Conservation (phyloP, 2,888 invertebrate species). For the Eubasilissa splendida region DNA sequence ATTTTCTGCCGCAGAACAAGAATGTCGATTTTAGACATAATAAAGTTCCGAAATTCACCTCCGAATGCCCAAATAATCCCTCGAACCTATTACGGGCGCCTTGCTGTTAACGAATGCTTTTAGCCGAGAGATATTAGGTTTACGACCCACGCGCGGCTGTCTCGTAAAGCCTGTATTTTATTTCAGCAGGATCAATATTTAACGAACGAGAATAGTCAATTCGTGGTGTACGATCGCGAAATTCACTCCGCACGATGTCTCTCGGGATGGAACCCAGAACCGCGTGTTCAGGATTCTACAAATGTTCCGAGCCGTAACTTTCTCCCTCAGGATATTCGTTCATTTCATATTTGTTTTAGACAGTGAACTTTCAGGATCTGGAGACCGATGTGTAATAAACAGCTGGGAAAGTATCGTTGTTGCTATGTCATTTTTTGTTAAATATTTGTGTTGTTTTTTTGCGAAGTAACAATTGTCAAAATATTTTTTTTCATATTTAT, state of each 20-base stretch:
- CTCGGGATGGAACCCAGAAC: constrained; percentile 36
- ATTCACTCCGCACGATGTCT: constrained; percentile 28
- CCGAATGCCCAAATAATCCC: not conserved
- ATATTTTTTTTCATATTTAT: too few species aligned
- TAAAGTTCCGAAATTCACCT: not conserved
- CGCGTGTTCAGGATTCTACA: constrained; percentile 14
- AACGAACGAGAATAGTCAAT: constrained; percentile 35
- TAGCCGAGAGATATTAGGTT: constrained; percentile 11
- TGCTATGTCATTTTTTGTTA: too few species aligned
- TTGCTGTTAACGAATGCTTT: constrained; percentile 22
- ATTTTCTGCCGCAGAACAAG: not conserved
- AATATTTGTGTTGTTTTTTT: too few species aligned
- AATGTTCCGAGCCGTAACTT: constrained; percentile 4
- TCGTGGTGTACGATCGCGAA: constrained; percentile 14
- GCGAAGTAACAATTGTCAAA: too few species aligned
- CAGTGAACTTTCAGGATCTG: too few species aligned
- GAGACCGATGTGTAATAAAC: too few species aligned
- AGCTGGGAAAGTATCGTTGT: too few species aligned
- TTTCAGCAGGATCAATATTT: constrained; percentile 26
- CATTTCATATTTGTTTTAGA: too few species aligned
- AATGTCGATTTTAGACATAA: too few species aligned
- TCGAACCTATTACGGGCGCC: not conserved
- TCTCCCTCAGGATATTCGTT: not conserved
- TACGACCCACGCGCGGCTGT: constrained; percentile 5
- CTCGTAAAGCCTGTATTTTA: constrained; percentile 35